Evolutionary conservation across 1,140 invertebrate species (phyloP).

Genomic region (Bilobella aurantiaca): DNA sequence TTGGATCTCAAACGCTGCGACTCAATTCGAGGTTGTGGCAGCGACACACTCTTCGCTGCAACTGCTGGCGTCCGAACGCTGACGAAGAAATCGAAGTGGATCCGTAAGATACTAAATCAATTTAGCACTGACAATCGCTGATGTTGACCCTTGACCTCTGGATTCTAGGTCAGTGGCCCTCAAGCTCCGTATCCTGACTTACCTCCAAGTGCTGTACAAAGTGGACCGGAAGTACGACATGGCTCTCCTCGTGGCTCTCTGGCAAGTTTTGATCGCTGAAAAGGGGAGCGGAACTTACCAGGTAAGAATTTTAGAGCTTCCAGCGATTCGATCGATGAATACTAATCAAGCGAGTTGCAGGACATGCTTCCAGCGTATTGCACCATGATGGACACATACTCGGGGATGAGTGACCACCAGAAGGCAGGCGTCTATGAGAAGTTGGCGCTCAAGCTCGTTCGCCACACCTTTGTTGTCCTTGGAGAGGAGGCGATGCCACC

Average conservation of each 20-base stretch:
- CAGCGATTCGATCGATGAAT: not conserved
- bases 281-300: not conserved
- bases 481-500: conserved; percentile 19
- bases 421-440: conserved; percentile 22
- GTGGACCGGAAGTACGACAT: conserved; percentile 18
- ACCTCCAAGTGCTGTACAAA: conserved; percentile 22
- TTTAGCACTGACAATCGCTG: not conserved
- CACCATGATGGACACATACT: conserved; percentile 26
- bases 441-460: conserved; percentile 18
- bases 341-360: not conserved
- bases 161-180: not conserved
- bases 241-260: conserved; percentile 21
- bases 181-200: conserved; percentile 24
- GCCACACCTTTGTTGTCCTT: not conserved
- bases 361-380: conserved; percentile 30
- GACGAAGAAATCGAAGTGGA: not conserved
- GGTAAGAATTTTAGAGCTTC: not conserved
- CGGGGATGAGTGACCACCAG: conserved; percentile 12
- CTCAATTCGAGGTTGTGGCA: not conserved
- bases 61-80: not conserved
- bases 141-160: not conserved
- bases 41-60: not conserved
- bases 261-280: conserved; percentile 21
- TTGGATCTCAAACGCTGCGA: not conserved
- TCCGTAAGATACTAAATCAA: not conserved